Conservation (phyloP, 2,113 vertebrate species). For the Dolichotis patagonum region DNA sequence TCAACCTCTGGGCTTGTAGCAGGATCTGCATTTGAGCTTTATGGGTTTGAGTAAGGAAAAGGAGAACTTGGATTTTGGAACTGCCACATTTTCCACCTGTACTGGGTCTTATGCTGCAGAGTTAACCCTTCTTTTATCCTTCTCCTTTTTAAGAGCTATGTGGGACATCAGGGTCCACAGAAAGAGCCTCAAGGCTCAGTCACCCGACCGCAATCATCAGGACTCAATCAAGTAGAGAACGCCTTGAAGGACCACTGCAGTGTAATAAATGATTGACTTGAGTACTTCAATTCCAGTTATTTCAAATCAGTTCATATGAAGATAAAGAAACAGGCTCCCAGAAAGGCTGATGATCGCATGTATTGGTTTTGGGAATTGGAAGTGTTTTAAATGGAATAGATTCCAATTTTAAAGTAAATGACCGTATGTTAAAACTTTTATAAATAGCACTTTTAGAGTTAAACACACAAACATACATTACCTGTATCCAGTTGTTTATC, state of each 20-base stretch:
- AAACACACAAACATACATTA: background rate
- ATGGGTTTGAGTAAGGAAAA: background rate
- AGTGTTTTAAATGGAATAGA: background rate
- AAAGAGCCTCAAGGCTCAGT: background rate
- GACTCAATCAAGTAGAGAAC: background rate
- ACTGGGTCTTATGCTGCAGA: background rate
- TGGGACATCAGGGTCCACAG: rapidly evolving
- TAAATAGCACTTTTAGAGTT: background rate
- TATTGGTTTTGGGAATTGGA: background rate
- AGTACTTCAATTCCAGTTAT: background rate
- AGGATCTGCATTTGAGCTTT: background rate
- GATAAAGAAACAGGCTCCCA: background rate
- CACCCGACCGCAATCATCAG: background rate
- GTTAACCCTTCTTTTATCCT: background rate
- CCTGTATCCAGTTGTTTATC: background rate
- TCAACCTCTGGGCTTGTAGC: background rate
- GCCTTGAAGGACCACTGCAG: background rate
- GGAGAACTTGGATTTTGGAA: background rate
- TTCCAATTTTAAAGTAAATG: background rate
- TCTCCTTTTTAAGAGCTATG: background rate
- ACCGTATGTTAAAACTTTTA: slow-evolving; percentile 17
- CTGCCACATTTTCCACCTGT: background rate
- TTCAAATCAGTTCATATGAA: background rate
- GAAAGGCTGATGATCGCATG: background rate
- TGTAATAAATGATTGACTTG: background rate